Base-by-base conservation (phyloP, 2,888 invertebrate species). In the Eubasilissa splendida region DNA sequence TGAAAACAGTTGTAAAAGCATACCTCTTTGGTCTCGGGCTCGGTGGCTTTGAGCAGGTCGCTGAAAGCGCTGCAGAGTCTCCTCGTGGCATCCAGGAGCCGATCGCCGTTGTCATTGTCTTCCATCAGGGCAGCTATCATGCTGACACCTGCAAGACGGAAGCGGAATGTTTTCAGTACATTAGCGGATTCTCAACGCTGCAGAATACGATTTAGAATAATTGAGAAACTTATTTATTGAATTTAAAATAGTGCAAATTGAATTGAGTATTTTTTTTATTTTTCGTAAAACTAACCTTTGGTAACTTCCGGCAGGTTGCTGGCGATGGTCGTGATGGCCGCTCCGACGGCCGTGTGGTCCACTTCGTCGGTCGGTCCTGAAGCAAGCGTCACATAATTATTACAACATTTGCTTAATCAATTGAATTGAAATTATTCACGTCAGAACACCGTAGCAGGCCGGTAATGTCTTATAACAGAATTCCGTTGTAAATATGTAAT, bases 261-360 rank as follows among this genome's bases (percentile, higher is more conserved):
- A 22, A 22, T 22, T 22, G 22, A 22, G 22, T 22, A 22, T 22
- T 22, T 22, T 22, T 22, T 22, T 22, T n/a, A n/a, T n/a, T 22
- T 1, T 22, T 22, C 22, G 1, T 22, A 22, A 42, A 42, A 42
- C 52, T 84, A 85, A 90, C 96, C 99, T 86, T 95, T 95, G 2
- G 98, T 97, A 92, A 99, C 97, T 89, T 99, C 98, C 0, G 98
- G 98, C 84, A 99, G 91, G 87, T 99, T 99, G 85, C 95, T 96
- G 54, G 99, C 97, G 86, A 99, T 99, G 75, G 99, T 98, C 10
- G 97, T 97, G 83, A 99, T 98, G 52, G 99, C 99, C 0, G 98
- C 97, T 0, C 99, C 98, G 0, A 99, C 97, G 0, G 98, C 97
- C 4, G 96, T 96, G 87, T 98, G 97, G 88, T 99, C 98, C 9